These are phyloP conservation scores for Meghimatium bilineatum DNA, from an alignment of 2,888 invertebrate genomes.

Conservation along the genomic window DNA sequence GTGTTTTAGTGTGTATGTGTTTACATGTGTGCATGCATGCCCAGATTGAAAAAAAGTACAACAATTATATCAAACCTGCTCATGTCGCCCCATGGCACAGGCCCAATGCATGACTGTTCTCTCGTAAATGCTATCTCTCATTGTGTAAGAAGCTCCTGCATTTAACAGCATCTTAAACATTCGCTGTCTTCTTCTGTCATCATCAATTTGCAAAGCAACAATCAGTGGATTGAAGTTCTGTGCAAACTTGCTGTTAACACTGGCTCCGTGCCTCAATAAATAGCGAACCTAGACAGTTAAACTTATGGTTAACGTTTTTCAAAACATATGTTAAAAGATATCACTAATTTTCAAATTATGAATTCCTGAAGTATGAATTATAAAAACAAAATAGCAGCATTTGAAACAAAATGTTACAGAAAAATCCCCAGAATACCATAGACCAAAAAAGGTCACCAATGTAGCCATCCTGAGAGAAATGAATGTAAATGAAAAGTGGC, in stretches of 20 bases:
- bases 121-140: slow-evolving; percentile 53
- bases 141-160: slow-evolving; percentile 61
- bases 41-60: not conserved
- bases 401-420: too few relatives aligned
- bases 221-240: slow-evolving; percentile 67
- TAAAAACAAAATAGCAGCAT: too few relatives aligned
- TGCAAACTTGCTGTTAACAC: slow-evolving; percentile 63
- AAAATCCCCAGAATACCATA: too few relatives aligned
- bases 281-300: slow-evolving; percentile 7
- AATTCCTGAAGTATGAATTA: too few relatives aligned
- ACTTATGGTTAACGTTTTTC: not conserved
- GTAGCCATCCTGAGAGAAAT: too few relatives aligned
- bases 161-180: slow-evolving; percentile 67
- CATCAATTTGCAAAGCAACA: slow-evolving; percentile 67
- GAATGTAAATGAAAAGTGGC: too few relatives aligned
- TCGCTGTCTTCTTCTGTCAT: slow-evolving; percentile 58
- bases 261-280: slow-evolving; percentile 62
- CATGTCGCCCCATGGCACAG: slow-evolving; percentile 59
- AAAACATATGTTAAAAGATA: too few relatives aligned
- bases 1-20: too few relatives aligned
- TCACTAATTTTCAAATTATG: too few relatives aligned
- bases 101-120: slow-evolving; percentile 69
- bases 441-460: too few relatives aligned
- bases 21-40: too few relatives aligned
- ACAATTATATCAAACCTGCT: slow-evolving; percentile 55